Conservation (phyloP, 2,797 vertebrate species). For the Lacerta bilineata region DNA sequence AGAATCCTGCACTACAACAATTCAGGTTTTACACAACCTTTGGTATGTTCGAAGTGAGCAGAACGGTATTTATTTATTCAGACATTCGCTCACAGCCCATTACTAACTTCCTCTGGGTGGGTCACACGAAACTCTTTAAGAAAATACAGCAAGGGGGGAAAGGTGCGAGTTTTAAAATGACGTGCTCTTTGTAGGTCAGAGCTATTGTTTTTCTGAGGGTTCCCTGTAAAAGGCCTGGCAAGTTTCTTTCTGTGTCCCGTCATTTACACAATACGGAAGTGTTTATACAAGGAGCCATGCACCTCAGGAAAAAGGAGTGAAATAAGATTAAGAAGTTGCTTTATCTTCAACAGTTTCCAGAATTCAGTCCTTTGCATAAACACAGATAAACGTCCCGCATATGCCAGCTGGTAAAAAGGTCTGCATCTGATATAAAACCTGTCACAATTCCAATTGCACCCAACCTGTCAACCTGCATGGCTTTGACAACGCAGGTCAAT, state of each 20-base stretch:
- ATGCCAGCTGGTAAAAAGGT: not conserved
- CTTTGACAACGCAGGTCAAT: too few species aligned
- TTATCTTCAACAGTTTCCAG: conserved; percentile 1
- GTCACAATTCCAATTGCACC: not conserved
- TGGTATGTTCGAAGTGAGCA: not conserved
- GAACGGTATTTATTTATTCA: not conserved
- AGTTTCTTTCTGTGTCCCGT: not conserved
- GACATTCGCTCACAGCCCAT: not conserved
- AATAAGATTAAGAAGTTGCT: conserved; percentile 13
- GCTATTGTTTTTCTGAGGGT: not conserved
- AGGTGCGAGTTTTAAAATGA: not conserved
- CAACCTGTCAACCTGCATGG: not conserved
- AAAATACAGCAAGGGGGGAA: not conserved
- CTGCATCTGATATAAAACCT: not conserved
- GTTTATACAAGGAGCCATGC: not conserved
- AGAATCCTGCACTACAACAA: not conserved
- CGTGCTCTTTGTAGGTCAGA: not conserved
- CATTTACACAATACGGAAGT: not conserved
- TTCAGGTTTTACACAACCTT: not conserved
- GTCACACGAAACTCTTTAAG: not conserved
- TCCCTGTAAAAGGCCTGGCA: not conserved
- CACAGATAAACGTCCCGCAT: not conserved
- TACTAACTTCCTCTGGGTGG: too few species aligned
- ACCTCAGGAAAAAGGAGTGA: not conserved
- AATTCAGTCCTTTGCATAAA: not conserved